phyloP scores from a whole-genome alignment of 2,797 vertebrate species.

The Cynodonichthys magdalenae region DNA sequence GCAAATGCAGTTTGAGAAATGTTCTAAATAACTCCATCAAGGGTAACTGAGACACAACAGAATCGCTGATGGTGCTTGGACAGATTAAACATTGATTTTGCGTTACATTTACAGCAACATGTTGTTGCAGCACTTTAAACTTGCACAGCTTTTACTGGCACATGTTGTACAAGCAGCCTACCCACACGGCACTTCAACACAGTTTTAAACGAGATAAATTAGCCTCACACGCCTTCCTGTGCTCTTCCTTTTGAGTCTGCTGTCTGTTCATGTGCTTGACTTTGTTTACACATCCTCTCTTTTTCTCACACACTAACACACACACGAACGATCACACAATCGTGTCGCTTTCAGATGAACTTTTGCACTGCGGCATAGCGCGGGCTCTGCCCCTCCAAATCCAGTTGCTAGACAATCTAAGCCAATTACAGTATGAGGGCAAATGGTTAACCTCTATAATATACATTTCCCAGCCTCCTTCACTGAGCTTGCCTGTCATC shows the following conservation, averaged over 20 bases:
- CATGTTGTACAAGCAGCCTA: slow-evolving; percentile 23
- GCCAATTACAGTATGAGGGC: slow-evolving; percentile 95
- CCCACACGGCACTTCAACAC: slow-evolving; percentile 21
- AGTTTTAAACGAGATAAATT: slow-evolving; percentile 29
- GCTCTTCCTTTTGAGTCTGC: slow-evolving; percentile 30
- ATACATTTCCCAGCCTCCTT: slow-evolving; percentile 85
- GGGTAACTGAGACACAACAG: slow-evolving; percentile 22
- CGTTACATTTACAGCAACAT: slow-evolving; percentile 29
- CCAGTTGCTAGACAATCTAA: slow-evolving; percentile 97
- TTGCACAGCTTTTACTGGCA: slow-evolving; percentile 36
- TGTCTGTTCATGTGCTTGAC: slow-evolving; percentile 35
- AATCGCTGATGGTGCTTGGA: slow-evolving; percentile 23
- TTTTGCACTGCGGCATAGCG: slow-evolving; percentile 72
- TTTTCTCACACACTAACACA: slow-evolving; percentile 3
- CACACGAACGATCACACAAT: slow-evolving; percentile 52
- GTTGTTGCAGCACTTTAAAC: slow-evolving; percentile 18
- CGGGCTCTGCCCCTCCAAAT: slow-evolving; percentile 86
- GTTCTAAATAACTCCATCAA: slow-evolving; percentile 30
- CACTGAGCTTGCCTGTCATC: slow-evolving; percentile 82
- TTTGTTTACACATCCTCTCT: slow-evolving; percentile 35
- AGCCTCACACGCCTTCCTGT: slow-evolving; percentile 33
- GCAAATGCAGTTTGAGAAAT: slow-evolving; percentile 16
- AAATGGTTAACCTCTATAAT: slow-evolving; percentile 85
- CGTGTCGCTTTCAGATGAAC: slow-evolving; percentile 71
- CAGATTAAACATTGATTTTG: slow-evolving; percentile 43